Evolutionary conservation across 2,113 vertebrate species (phyloP).

Genomic region (Astur gentilis): DNA sequence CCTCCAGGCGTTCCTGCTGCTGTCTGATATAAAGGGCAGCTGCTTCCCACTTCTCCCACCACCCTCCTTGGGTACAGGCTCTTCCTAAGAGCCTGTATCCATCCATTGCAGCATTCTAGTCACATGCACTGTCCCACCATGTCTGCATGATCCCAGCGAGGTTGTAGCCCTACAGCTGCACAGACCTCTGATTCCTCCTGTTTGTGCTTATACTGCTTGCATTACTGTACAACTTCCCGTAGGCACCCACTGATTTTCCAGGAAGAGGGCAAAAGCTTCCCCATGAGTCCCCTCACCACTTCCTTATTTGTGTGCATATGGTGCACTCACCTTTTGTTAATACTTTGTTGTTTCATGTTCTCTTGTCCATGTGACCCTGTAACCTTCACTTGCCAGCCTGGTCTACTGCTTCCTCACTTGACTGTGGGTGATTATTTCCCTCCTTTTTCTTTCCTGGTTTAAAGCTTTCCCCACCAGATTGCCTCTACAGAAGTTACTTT

Average conservation of each 20-base stretch:
- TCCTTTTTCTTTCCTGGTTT: too few species aligned
- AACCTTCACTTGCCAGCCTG: neutral
- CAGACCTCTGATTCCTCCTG: neutral
- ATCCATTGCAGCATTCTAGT: neutral
- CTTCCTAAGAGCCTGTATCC: neutral
- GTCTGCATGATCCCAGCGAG: neutral
- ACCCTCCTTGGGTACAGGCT: neutral
- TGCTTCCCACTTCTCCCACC: neutral
- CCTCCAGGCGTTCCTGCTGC: neutral
- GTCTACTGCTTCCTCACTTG: neutral
- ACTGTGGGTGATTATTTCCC: neutral
- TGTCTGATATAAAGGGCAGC: neutral
- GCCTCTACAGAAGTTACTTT: neutral
- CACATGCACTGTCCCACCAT: accelerated
- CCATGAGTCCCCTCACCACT: accelerated
- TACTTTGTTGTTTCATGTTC: neutral
- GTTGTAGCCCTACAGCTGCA: neutral
- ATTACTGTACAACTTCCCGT: neutral
- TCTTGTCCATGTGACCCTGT: neutral
- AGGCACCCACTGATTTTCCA: neutral
- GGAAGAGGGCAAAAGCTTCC: neutral
- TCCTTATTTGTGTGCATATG: too few species aligned
- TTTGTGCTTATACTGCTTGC: neutral
- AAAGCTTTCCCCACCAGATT: neutral
- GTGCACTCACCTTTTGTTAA: neutral